phyloP scores from a whole-genome alignment of 2,888 invertebrate species.

The Eristalinus sepulchralis region DNA sequence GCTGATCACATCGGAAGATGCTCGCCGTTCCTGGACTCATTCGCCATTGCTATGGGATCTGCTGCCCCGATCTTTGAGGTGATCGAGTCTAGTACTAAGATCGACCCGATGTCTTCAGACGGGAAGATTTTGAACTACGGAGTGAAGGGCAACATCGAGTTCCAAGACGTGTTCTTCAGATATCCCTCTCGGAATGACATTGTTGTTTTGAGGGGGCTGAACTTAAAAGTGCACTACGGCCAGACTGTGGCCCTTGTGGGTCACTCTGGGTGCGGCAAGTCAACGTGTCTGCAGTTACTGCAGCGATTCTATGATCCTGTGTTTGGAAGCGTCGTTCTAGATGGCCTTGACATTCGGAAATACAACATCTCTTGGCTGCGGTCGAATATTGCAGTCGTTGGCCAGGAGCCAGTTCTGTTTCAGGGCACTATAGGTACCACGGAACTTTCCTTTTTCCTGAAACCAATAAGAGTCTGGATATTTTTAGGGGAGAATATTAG shows the following conservation, averaged over 20 bases:
- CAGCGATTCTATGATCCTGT: constrained; percentile 86
- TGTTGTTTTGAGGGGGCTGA: constrained; percentile 85
- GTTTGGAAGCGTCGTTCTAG: constrained; percentile 82
- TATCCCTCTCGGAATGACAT: constrained; percentile 90
- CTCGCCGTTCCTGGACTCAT: constrained; percentile 87
- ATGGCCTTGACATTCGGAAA: constrained; percentile 84
- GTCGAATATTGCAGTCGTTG: constrained; percentile 90
- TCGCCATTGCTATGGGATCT: constrained; percentile 86
- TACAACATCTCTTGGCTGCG: constrained; percentile 88
- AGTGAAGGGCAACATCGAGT: constrained; percentile 85
- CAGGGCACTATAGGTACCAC: constrained; percentile 85
- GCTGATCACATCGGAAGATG: constrained; percentile 88
- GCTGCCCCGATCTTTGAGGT: constrained; percentile 88
- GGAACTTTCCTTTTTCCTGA: neutral
- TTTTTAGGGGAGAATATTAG: constrained; percentile 83
- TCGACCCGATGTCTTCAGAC: constrained; percentile 86
- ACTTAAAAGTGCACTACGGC: constrained; percentile 83
- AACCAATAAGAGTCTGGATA: neutral
- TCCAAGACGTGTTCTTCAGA: constrained; percentile 85
- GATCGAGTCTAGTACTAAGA: constrained; percentile 86
- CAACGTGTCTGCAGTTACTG: constrained; percentile 89
- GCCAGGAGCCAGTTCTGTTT: constrained; percentile 93
- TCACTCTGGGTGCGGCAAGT: constrained; percentile 90
- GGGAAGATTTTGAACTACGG: constrained; percentile 83
- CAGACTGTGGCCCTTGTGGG: constrained; percentile 88